phyloP scores from a whole-genome alignment of 2,888 invertebrate species.

The Caprella mutica region DNA sequence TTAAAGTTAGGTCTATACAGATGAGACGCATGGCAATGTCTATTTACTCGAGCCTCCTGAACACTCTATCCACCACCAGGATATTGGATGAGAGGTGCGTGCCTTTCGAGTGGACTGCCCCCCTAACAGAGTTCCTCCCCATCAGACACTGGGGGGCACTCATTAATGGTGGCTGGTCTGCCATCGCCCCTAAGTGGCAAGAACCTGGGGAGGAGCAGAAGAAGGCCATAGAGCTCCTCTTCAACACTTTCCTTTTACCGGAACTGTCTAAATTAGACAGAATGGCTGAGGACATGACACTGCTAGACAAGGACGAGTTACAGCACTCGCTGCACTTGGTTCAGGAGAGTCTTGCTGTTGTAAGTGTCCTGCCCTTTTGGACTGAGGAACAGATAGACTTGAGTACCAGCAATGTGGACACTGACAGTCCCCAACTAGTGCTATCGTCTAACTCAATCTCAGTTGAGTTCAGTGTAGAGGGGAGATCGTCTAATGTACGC shows the following conservation, averaged over 20 bases:
- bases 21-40: slow-evolving; percentile 55
- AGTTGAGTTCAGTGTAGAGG: no score
- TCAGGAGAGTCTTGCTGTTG: slow-evolving; percentile 51
- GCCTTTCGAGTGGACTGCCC: slow-evolving; percentile 49
- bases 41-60: slow-evolving; percentile 51
- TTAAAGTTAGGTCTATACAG: slow-evolving; percentile 47
- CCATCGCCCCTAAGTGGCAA: slow-evolving; percentile 63
- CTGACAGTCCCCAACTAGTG: no score
- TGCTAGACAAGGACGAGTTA: slow-evolving; percentile 58
- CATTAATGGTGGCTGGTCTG: slow-evolving; percentile 51
- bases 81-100: slow-evolving; percentile 54
- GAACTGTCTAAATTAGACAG: slow-evolving; percentile 39
- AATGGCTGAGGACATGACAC: slow-evolving; percentile 24
- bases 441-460: no score
- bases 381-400: slow-evolving; percentile 46
- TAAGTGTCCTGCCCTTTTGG: slow-evolving; percentile 58
- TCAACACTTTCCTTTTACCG: slow-evolving; percentile 38
- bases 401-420: no score
- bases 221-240: slow-evolving; percentile 52
- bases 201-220: slow-evolving; percentile 60
- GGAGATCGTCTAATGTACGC: slow-evolving; percentile 20
- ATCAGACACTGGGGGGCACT: slow-evolving; percentile 59
- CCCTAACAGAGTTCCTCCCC: slow-evolving; percentile 27
- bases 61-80: slow-evolving; percentile 49
- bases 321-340: slow-evolving; percentile 57